Evolutionary conservation across 1,140 invertebrate genomes (phyloP), one percentile per base, ranked within the genome.

Genomic region (Ceratosolen fusciceps): DNA sequence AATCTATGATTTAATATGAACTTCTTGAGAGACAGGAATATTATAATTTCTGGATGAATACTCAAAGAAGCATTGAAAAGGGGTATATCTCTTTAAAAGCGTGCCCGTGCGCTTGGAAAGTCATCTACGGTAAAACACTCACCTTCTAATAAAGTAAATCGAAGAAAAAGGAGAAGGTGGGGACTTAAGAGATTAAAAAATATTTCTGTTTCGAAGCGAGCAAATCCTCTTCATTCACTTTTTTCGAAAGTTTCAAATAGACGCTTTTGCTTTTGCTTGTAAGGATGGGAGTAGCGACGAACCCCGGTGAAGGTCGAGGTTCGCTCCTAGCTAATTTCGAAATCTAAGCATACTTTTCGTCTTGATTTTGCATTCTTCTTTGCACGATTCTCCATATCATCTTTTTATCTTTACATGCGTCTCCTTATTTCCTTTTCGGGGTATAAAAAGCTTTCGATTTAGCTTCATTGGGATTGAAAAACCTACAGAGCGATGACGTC

Each of bases 161-260:
- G 12, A 39, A 34, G 9, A 43, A 52, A 71, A 71, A 14, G 67
- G 26, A 47, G 39, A 70, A 70, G 19, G 1, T 31, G 24, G 54
- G 31, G 16, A 21, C 21, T 39, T 39, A 9, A 37, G 34, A 5
- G 62, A n/a, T 19, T 67, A 21, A 37, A 47, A 70, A 70, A 52
- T 71, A 29, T 71, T 12, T 49, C 34, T 16, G 34, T 31, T 26
- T 29, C 43, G 47, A 1, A 21, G 56, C 10, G 29, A 29, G 29
- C 74, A 70, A 65, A 56, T 26, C 74, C 65, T 80, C 74, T 71
- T 81, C 79, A 74, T 67, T 77, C 29, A 34, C 26, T 74, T 71
- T 65, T 77, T 70, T 77, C 75, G 75, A 77, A 77, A 77, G 65
- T 76, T 34, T 16, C 3, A 56, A 73, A 47, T 43, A 21, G 14